Base-by-base conservation (phyloP, 1,140 invertebrate species). In the Littorina saxatilis region DNA sequence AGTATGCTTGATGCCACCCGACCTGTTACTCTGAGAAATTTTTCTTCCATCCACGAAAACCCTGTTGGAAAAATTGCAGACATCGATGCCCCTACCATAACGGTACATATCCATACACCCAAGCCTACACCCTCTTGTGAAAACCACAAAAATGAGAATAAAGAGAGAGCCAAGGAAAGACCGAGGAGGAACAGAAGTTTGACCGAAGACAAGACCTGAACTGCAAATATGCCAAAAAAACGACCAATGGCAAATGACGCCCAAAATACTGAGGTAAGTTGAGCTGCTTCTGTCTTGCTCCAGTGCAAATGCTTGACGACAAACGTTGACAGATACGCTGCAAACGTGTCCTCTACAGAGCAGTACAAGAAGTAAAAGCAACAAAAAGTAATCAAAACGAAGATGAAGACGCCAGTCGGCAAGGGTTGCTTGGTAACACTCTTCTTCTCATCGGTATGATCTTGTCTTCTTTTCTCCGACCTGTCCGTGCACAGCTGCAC, bases 261-360 rank as follows among this genome's bases (percentile, higher is more conserved):
- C 86, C 86, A 87, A 52, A 58, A 81, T 2, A 74, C 58, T 29
- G 84, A 82, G 2, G 86, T 84, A 11, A 83, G 50, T 76, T 68
- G 77, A 32, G 82, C 82, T 39, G 80, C 82, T 27, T 27, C 70
- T 29, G 80, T 52, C 55, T 85, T 87, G 23, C 20, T 79, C 86
- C 86, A 87, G 17, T 63, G 55, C 40, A 87, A 68, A 61, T 85
- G 81, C 61, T 74, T 80, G 0, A 87, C 82, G 40, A 84, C 81
- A 82, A 88, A 88, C 4, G 84, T 84, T 37, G 82, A 76, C 39
- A 88, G 52, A 72, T 79, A 88, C 32, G 82, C 74, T 5, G 83
- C 74, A 74, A 84, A 86, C 17, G 80, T 87, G 75, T 88, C 87
- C 70, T 88, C 87, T 13, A 87, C 82, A 68, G 80, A 83, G 35